Evolutionary conservation across 2,888 invertebrate genomes (phyloP).

Genomic region (Zaprionus bogoriensis): DNA sequence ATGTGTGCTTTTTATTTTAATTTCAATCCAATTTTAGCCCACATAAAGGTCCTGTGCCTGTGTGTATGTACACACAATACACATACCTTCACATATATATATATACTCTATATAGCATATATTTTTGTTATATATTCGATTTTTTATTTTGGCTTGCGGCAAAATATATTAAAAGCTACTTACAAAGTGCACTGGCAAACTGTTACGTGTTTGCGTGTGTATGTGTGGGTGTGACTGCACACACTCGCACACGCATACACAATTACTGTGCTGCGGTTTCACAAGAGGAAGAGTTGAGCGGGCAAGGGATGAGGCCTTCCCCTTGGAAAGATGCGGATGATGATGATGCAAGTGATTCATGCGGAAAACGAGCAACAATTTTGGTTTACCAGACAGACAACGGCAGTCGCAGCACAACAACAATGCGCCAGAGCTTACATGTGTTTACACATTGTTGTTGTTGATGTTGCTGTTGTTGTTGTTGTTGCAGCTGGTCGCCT

Average conservation of each 20-base stretch:
- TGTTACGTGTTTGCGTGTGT: constrained; percentile 26
- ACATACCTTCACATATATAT: constrained; percentile 12
- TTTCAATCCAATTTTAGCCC: constrained; percentile 70
- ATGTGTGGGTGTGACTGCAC: constrained; percentile 35
- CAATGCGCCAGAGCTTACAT: constrained; percentile 56
- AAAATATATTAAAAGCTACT: constrained; percentile 77
- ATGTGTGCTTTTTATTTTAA: constrained; percentile 54
- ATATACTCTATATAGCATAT: constrained; percentile 22
- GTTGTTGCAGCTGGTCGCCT: constrained; percentile 20
- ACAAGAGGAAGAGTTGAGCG: constrained; percentile 33
- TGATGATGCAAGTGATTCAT: constrained; percentile 71
- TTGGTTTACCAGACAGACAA: constrained; percentile 75
- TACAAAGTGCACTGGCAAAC: constrained; percentile 69
- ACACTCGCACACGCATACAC: constrained; percentile 29
- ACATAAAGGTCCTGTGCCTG: constrained; percentile 19
- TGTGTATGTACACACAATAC: constrained; percentile 8
- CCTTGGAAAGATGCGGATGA: constrained; percentile 17
- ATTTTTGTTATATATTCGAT: constrained; percentile 28
- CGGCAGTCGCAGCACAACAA: constrained; percentile 45
- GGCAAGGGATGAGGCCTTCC: constrained; percentile 5
- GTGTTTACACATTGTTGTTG: constrained; percentile 63
- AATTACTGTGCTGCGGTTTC: constrained; percentile 62
- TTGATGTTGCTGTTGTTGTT: constrained; percentile 21
- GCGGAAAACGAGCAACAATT: constrained; percentile 76
- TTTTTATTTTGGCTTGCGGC: constrained; percentile 54